These are phyloP conservation scores for Helostoma temminkii DNA, from an alignment of 2,797 vertebrate species.

Conservation along the genomic window DNA sequence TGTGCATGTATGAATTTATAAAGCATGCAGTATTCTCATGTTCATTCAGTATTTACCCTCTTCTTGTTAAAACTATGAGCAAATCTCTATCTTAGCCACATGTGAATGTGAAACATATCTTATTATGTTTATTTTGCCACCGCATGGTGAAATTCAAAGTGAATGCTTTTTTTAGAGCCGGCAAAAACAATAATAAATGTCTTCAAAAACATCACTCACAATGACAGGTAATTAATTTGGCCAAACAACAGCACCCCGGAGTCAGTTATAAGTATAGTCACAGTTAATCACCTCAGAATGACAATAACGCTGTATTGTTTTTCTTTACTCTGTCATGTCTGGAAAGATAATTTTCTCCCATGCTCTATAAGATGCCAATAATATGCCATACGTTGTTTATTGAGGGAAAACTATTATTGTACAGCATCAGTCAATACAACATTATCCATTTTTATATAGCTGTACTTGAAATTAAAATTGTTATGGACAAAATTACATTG, in stretches of 20 bases:
- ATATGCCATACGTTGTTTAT: slow-evolving; percentile 59
- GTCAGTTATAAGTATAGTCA: slow-evolving; percentile 74
- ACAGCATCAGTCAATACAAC: slow-evolving; percentile 64
- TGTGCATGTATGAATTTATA: no score
- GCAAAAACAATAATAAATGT: slow-evolving; percentile 57
- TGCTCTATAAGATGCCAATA: slow-evolving; percentile 43
- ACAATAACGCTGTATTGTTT: slow-evolving; percentile 67
- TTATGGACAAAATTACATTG: slow-evolving; percentile 50
- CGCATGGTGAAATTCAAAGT: slow-evolving; percentile 13
- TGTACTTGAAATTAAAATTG: slow-evolving; percentile 71
- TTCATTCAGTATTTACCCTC: background rate
- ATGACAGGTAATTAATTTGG: slow-evolving; percentile 84
- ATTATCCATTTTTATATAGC: slow-evolving; percentile 67
- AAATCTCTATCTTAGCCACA: background rate
- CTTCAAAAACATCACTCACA: slow-evolving; percentile 79
- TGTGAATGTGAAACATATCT: slow-evolving; percentile 18
- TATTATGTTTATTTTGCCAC: slow-evolving; percentile 23
- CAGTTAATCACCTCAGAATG: slow-evolving; percentile 79
- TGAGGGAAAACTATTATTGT: slow-evolving; percentile 63
- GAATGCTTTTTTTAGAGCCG: slow-evolving; percentile 21
- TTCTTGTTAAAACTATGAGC: background rate
- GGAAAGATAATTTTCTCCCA: slow-evolving; percentile 58
- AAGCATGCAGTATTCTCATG: background rate
- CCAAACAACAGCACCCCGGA: slow-evolving; percentile 64
- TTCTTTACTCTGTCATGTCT: slow-evolving; percentile 48